Conservation (phyloP, 2,113 vertebrate species). For the Morone saxatilis region DNA sequence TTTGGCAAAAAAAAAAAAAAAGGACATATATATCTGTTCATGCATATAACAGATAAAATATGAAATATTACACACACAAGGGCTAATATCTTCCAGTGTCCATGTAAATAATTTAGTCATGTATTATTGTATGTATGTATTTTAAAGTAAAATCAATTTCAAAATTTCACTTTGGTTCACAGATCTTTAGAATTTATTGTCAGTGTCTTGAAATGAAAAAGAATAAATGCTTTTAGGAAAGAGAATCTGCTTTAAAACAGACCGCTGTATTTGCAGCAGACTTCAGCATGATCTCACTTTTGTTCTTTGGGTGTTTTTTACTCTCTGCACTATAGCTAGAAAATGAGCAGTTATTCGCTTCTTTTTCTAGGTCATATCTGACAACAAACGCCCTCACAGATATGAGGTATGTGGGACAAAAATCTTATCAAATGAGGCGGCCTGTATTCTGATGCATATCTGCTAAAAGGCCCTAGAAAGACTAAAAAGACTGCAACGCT, state of each 20-base stretch:
- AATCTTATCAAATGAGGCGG: conserved; percentile 23
- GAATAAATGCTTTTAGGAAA: not conserved
- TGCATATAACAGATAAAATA: not conserved
- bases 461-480: conserved; percentile 3
- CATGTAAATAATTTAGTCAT: no score
- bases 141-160: not conserved
- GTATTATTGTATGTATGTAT: not conserved
- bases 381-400: conserved; percentile 45
- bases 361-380: conserved; percentile 55
- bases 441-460: conserved; percentile 18
- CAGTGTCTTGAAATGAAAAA: not conserved
- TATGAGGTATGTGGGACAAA: conserved; percentile 38
- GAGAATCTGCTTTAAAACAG: not conserved
- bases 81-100: not conserved
- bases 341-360: conserved; percentile 1
- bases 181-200: not conserved
- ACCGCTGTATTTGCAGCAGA: not conserved
- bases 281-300: not conserved
- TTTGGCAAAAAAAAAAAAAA: not conserved
- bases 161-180: not conserved
- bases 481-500: not conserved
- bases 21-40: not conserved
- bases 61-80: not conserved
- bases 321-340: not conserved
- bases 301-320: not conserved